Conservation (phyloP, 1,140 invertebrate species). For the Cydia fagiglandana region DNA sequence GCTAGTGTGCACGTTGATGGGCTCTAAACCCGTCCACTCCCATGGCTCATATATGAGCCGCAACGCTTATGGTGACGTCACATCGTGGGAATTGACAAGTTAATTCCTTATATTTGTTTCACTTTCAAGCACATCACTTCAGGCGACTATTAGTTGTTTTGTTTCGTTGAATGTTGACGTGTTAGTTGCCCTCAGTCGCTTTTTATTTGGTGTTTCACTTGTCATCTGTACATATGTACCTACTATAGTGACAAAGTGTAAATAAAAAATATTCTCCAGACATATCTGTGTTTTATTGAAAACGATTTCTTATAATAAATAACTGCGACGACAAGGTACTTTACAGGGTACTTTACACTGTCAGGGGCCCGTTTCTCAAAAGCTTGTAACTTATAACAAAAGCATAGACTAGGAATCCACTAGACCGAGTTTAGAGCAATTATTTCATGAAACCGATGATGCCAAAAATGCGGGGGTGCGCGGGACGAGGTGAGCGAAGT, state of each 20-base stretch:
- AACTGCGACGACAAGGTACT: slow-evolving; percentile 19
- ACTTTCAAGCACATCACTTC: slow-evolving; percentile 1
- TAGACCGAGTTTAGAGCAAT: too few species aligned
- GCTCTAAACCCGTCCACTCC: too few species aligned
- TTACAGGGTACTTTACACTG: not conserved
- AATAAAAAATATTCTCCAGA: slow-evolving; percentile 74
- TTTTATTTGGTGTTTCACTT: slow-evolving; percentile 53
- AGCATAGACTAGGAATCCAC: too few species aligned
- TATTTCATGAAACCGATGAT: too few species aligned
- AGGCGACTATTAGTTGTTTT: slow-evolving; percentile 10
- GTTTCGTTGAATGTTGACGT: slow-evolving; percentile 29
- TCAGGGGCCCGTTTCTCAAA: too few species aligned
- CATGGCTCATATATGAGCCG: too few species aligned
- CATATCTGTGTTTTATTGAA: slow-evolving; percentile 53
- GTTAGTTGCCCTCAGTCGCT: slow-evolving; percentile 44
- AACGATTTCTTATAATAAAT: slow-evolving; percentile 43
- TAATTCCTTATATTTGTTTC: not conserved
- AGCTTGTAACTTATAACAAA: too few species aligned
- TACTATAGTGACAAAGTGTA: slow-evolving; percentile 62
- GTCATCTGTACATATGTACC: slow-evolving; percentile 58
- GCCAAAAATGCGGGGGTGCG: too few species aligned
- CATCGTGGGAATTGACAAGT: too few species aligned
- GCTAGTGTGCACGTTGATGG: too few species aligned
- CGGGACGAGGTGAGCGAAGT: too few species aligned
- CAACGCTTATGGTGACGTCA: too few species aligned